phyloP scores from a whole-genome alignment of 2,113 vertebrate species.

The Ellobius talpinus region DNA sequence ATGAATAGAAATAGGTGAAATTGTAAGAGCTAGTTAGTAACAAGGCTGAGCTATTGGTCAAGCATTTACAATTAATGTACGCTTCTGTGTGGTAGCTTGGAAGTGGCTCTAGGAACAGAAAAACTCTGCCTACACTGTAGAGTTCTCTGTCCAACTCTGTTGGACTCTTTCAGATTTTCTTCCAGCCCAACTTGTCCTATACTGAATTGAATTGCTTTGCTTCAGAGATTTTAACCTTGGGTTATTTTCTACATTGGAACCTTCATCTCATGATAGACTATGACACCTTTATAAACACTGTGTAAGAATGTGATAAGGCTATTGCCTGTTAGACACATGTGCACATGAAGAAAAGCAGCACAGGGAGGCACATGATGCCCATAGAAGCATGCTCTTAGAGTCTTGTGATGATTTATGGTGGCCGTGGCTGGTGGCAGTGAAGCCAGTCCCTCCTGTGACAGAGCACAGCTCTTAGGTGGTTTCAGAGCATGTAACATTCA shows the following conservation, averaged over 20 bases:
- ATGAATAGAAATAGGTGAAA: no score
- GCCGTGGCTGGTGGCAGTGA: background rate
- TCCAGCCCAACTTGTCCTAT: background rate
- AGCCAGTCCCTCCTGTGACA: background rate
- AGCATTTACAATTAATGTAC: no score
- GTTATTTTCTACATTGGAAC: background rate
- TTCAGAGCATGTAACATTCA: background rate
- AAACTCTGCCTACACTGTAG: no score
- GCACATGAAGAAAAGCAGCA: background rate
- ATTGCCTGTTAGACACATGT: background rate
- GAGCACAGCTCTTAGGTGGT: background rate
- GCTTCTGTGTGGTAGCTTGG: no score
- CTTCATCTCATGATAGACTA: background rate
- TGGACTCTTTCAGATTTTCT: background rate
- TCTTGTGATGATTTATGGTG: background rate
- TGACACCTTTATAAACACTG: background rate
- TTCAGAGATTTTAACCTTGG: conserved; percentile 22
- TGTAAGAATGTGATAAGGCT: background rate
- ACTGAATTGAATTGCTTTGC: background rate
- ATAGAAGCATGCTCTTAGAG: background rate
- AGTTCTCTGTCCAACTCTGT: background rate
- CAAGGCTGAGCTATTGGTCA: no score
- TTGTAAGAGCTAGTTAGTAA: no score
- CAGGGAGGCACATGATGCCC: background rate
- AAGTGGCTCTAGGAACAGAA: no score